A percentile compares a stretch with the other conserved stretches of the same genome.
phyloP scores from a whole-genome alignment of 2,797 vertebrate genomes.

The Emydoidea blandingii region DNA sequence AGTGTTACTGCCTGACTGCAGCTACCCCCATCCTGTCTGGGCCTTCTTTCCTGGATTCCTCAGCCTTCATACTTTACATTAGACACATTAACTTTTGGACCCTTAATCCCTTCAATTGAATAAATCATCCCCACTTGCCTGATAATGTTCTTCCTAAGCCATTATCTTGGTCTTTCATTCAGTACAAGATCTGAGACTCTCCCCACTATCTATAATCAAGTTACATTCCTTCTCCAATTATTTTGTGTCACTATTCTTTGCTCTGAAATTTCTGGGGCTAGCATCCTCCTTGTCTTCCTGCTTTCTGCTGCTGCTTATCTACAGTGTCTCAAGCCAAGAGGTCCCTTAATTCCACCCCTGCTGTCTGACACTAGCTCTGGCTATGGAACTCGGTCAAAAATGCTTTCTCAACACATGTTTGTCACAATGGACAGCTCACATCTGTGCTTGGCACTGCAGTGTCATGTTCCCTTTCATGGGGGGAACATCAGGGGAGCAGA shows the following conservation, averaged over 20 bases:
- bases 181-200: conserved; percentile 61
- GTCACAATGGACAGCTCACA: conserved; percentile 62
- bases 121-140: conserved; percentile 71
- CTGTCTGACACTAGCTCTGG: conserved; percentile 49
- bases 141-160: conserved; percentile 72
- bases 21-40: accelerated
- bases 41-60: neutral
- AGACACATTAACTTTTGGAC: conserved; percentile 70
- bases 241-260: conserved; percentile 62
- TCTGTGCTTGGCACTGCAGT: conserved; percentile 53
- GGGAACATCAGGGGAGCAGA: conserved; percentile 22
- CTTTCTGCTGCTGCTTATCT: conserved; percentile 70
- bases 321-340: conserved; percentile 52
- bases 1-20: neutral
- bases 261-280: conserved; percentile 57
- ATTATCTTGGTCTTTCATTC: conserved; percentile 70
- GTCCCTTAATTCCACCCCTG: conserved; percentile 52
- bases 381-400: conserved; percentile 59
- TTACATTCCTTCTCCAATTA: conserved; percentile 77
- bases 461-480: conserved; percentile 32
- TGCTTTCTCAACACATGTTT: conserved; percentile 62
- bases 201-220: conserved; percentile 75
- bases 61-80: conserved; percentile 55
- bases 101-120: conserved; percentile 67
- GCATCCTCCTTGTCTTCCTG: conserved; percentile 30